Percentiles rank a stretch among this genome's conserved stretches.
Evolutionary conservation across 2,113 vertebrate genomes (phyloP).

Genomic region (Elephas maximus): DNA sequence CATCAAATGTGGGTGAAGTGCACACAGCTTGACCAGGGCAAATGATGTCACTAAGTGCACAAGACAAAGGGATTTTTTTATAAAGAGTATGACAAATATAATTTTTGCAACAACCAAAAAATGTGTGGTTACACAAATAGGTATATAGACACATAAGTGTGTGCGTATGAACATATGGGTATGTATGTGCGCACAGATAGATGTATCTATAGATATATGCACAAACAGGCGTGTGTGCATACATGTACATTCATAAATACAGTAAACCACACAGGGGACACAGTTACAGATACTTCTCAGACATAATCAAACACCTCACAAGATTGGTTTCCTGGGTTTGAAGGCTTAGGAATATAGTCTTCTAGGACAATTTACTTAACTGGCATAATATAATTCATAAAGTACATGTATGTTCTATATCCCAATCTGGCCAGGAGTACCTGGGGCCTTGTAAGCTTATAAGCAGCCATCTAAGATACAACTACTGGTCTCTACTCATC

Average conservation of each 20-base stretch:
- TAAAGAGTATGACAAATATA: too few species aligned
- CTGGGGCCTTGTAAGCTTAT: neutral
- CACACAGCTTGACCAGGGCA: too few species aligned
- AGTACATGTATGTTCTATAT: neutral
- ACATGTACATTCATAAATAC: neutral
- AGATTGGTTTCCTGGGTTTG: neutral
- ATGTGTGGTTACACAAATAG: too few species aligned
- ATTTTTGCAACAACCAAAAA: too few species aligned
- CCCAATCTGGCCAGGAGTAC: neutral
- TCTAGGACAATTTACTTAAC: neutral
- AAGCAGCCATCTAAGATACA: neutral
- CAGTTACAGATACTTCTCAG: neutral
- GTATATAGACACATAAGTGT: neutral
- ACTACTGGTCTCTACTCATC: too few species aligned
- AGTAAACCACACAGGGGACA: neutral
- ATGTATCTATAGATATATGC: neutral
- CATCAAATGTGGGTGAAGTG: neutral
- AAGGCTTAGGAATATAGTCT: neutral
- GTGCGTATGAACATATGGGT: neutral
- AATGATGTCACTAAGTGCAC: too few species aligned
- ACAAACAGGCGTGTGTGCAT: too few species aligned
- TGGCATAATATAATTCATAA: neutral
- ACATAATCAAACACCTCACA: neutral
- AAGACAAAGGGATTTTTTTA: too few species aligned
- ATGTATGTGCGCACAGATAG: neutral